A percentile compares a stretch with the other conserved stretches of the same genome.
These are phyloP conservation scores for Acanthoscelides obtectus DNA, from an alignment of 2,888 invertebrate species.

Conservation along the genomic window DNA sequence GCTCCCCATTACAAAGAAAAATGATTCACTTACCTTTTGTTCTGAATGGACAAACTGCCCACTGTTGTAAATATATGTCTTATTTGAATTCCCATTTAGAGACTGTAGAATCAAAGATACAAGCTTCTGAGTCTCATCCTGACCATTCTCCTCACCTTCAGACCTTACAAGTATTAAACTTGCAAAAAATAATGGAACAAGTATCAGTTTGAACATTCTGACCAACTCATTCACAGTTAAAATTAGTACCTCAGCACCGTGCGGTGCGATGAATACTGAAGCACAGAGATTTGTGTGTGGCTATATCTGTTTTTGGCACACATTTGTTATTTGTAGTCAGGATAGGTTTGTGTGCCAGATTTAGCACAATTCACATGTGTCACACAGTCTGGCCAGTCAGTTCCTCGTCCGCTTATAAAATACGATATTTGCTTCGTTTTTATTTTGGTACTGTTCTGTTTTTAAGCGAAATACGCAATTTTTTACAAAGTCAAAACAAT, in stretches of 20 bases:
- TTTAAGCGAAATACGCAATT: background rate
- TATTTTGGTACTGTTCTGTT: background rate
- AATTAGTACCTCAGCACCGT: background rate
- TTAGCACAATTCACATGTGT: background rate
- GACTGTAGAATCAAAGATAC: conserved; percentile 47
- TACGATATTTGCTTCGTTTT: background rate
- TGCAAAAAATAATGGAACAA: background rate
- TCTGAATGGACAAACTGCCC: conserved; percentile 49
- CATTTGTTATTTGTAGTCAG: background rate
- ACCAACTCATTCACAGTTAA: background rate
- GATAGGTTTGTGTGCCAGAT: background rate
- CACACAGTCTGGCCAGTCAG: background rate
- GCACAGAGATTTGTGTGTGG: background rate
- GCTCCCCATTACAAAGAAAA: too few species aligned
- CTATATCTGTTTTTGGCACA: background rate
- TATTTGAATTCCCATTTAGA: conserved; percentile 50
- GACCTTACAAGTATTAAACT: background rate
- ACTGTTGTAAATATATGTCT: conserved; percentile 46
- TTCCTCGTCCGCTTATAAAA: background rate
- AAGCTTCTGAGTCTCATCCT: background rate
- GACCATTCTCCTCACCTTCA: background rate
- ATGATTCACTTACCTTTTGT: conserved; percentile 47
- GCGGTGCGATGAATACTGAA: background rate
- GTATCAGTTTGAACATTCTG: background rate
- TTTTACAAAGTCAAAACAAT: background rate